Conservation (phyloP, 2,797 vertebrate species). For the Acanthurus lineatus region DNA sequence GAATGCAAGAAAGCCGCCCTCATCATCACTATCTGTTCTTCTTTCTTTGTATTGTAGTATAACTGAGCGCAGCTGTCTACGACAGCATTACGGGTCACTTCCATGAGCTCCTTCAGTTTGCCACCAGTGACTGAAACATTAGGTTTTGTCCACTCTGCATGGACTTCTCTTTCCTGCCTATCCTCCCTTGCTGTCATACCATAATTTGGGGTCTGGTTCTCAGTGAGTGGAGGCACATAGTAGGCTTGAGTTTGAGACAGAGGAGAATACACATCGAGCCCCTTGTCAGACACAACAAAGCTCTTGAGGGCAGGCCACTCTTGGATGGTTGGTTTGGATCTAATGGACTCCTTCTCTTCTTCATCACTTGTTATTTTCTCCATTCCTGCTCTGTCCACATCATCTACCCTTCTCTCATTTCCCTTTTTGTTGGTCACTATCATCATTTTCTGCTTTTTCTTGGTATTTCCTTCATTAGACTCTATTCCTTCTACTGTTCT, state of each 20-base stretch:
- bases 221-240: no score
- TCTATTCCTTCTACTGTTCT: neutral
- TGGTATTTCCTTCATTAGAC: neutral
- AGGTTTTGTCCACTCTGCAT: neutral
- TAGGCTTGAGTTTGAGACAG: no score
- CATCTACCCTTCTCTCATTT: constrained; percentile 2
- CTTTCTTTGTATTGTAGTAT: fast-evolving
- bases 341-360: neutral
- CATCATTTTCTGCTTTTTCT: constrained; percentile 7
- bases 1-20: constrained; percentile 84
- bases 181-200: neutral
- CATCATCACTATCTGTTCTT: constrained; percentile 82
- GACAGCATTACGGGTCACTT: fast-evolving
- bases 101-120: neutral
- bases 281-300: neutral
- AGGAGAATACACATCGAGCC: neutral
- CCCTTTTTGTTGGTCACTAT: neutral
- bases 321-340: neutral
- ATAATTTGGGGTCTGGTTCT: neutral
- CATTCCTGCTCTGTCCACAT: neutral
- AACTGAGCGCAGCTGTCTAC: fast-evolving
- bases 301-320: neutral
- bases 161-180: neutral
- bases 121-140: fast-evolving
- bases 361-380: neutral